Evolutionary conservation across 2,888 invertebrate genomes (phyloP).

Genomic region (Sepiola atlantica): DNA sequence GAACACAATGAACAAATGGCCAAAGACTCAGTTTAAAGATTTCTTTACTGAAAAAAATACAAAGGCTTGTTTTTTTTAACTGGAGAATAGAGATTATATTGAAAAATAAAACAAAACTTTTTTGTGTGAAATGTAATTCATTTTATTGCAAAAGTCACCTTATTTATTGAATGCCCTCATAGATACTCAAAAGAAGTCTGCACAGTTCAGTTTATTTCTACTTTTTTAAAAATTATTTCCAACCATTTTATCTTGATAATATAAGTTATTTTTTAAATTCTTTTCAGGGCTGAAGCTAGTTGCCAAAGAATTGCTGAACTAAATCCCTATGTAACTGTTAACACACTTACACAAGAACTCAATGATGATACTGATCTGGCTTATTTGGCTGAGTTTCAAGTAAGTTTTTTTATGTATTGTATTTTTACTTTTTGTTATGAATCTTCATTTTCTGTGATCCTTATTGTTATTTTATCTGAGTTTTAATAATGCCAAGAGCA

Average conservation of each 20-base stretch:
- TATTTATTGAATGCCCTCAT: too few species aligned
- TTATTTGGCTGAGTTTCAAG: constrained; percentile 68
- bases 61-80: too few species aligned
- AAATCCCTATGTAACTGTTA: constrained; percentile 73
- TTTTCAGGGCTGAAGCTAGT: constrained; percentile 70
- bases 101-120: too few species aligned
- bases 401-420: constrained; percentile 49
- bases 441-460: not conserved
- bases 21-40: too few species aligned
- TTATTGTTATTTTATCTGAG: not conserved
- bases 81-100: too few species aligned
- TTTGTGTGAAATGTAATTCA: too few species aligned
- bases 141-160: too few species aligned
- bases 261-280: not conserved
- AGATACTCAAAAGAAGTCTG: not conserved
- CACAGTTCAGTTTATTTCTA: not conserved
- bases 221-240: not conserved
- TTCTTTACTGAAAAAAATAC: too few species aligned
- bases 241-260: not conserved
- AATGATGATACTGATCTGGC: constrained; percentile 60
- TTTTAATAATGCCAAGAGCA: too few species aligned
- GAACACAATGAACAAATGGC: too few species aligned
- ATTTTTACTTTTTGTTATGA: not conserved
- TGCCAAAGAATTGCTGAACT: constrained; percentile 67
- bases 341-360: constrained; percentile 59